Percentiles rank a stretch among this genome's conserved stretches.
Conservation (phyloP, 2,888 invertebrate genomes). For the Conomelus anceps region DNA sequence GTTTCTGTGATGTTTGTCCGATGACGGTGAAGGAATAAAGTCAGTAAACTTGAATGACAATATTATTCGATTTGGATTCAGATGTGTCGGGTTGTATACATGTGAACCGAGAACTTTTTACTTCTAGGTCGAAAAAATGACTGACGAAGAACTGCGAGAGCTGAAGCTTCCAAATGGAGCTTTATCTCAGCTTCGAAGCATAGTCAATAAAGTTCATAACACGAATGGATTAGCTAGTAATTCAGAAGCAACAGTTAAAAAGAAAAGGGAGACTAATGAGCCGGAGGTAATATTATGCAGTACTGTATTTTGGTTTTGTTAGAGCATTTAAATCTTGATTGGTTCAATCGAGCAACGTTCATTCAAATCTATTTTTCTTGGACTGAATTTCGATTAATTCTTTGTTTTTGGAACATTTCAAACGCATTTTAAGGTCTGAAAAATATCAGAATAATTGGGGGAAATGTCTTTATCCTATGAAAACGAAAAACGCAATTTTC, state of each 20-base stretch:
- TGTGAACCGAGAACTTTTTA: neutral
- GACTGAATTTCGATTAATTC: too few relatives aligned
- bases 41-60: too few relatives aligned
- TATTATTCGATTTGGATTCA: neutral
- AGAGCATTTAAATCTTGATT: neutral
- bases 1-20: too few relatives aligned
- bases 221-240: slow-evolving; percentile 36
- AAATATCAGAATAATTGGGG: too few relatives aligned
- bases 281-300: slow-evolving; percentile 21
- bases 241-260: slow-evolving; percentile 37
- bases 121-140: slow-evolving; percentile 40
- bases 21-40: too few relatives aligned
- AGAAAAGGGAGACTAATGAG: slow-evolving; percentile 22
- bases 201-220: slow-evolving; percentile 45
- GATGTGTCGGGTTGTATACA: slow-evolving; percentile 18
- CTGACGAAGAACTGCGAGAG: slow-evolving; percentile 57
- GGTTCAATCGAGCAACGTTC: neutral
- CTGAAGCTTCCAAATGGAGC: slow-evolving; percentile 46
- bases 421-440: too few relatives aligned
- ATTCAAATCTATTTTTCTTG: too few relatives aligned
- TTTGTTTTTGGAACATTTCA: too few relatives aligned
- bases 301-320: neutral
- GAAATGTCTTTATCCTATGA: too few relatives aligned
- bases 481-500: too few relatives aligned
- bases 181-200: slow-evolving; percentile 50